Evolutionary conservation across 2,797 vertebrate genomes (phyloP), one percentile per base, ranked within the genome.

Genomic region (Gymnothorax reevesii): DNA sequence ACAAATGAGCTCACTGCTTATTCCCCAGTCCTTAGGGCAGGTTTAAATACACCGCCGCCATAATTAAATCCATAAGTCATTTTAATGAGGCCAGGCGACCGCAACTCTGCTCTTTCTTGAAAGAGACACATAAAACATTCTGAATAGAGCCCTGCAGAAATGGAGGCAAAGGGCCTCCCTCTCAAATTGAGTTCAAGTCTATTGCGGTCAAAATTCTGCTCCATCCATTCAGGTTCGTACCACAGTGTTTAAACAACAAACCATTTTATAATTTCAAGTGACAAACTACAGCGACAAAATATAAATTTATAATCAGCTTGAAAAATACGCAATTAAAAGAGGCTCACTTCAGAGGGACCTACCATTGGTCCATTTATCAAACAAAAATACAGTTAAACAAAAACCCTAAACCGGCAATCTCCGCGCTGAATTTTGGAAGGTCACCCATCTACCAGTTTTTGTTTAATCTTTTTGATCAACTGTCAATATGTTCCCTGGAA

Each of bases 51-150:
- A 77, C 73, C 15, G 7, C 33, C 52, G 42, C 73, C 73, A 77
- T 49, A 77, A 52, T 77, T 77, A 77, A 49, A 77, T 52, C 73
- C 73, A 52, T 27, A 73, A 73, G 69, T 73, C 25, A 73, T 52
- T 77, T 77, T 77, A 52, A 13, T 52, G 33, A 75, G 13, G 25
- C 71, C 25, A 42, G 25, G 42, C 13, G 7, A 42, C 27, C 71
- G 20, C 73, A 49, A 17, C 42, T 15, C 33, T 77, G 42, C 73
- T 77, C 42, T 15, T 17, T 12, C 73, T 77, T 77, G 33, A 77
- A 77, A 77, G 15, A 77, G 73, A 42, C 5, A 20, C 71, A 42
- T 75, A 13, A 75, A 49, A 77, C 73, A 20, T 52, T 12, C 25
- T 17, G 33, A 77, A 33, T 20, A 17, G 1, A 77, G 73, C 42